Base-by-base conservation (phyloP, 2,888 invertebrate species). In the Apamea crenata region DNA sequence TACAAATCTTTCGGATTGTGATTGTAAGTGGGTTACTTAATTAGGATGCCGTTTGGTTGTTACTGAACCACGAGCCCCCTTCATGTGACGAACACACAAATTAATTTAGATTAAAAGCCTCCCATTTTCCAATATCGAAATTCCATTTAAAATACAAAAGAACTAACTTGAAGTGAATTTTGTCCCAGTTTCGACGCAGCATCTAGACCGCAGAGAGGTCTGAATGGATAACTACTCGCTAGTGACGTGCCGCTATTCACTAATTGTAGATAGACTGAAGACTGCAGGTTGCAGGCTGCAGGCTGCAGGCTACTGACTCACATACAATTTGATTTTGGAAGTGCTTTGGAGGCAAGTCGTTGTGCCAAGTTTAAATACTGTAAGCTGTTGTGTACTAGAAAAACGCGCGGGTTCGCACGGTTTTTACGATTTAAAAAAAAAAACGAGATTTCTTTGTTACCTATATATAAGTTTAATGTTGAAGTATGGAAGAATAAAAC, bases 191-290 rank as follows among this genome's bases (percentile, higher is more conserved):
- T 66, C 44, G 21, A 44, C 36, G 21, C 50, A 40, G 32, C n/a
- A 50, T 76, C 69, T 53, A 70, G 66, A 77, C 66, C 70, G 14
- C 50, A 47, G 61, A 61, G 83, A 67, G 66, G 29, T 29, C 61
- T 61, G 78, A 77, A 71, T 83, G 61, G 21, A 71, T 81, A n/a
- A n/a, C 74, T 63, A n/a, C 40, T 59, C 32, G 8, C 82, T 56
- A 40, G 53, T 63, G 67, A 16, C 21, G 61, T 63, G 25, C 25
- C 25, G 8, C 29, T 25, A 16, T n/a, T n/a, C 14, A 36, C 25
- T 74, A 44, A 56, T 73, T 40, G 25, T 25, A 18, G 36, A 40
- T 16, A 50, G n/a, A n/a, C 72, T 59, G 14, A 12, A 29, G 59
- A 59, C 29, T 70, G 29, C 63, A 29, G 40, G 40, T 40, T 40